Conservation (phyloP, 2,888 invertebrate species). For the Cryptus viduatorius region DNA sequence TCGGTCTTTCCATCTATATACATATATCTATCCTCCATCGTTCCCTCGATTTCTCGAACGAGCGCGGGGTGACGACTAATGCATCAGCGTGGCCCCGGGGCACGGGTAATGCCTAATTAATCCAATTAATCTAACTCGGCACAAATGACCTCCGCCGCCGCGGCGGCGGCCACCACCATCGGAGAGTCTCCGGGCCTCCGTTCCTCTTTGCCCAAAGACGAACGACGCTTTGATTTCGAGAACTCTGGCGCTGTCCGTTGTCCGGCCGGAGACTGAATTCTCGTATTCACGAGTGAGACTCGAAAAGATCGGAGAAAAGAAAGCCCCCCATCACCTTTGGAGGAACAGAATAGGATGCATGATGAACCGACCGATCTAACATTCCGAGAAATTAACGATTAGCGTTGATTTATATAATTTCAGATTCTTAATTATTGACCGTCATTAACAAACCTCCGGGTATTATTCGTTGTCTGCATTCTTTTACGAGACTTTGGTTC, state of each 20-base stretch:
- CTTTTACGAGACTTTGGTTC: constrained; percentile 71
- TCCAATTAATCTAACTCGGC: constrained; percentile 85
- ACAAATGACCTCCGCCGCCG: constrained; percentile 83
- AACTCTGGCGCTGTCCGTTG: constrained; percentile 48
- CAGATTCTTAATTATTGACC: constrained; percentile 85
- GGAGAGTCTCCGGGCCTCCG: constrained; percentile 54
- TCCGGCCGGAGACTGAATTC: constrained; percentile 52
- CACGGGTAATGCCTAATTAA: constrained; percentile 84
- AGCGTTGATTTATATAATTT: constrained; percentile 84
- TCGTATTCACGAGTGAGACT: constrained; percentile 24
- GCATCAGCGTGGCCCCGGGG: constrained; percentile 82
- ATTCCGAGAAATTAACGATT: constrained; percentile 85
- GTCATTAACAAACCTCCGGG: constrained; percentile 82
- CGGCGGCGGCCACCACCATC: constrained; percentile 59
- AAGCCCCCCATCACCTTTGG: constrained; percentile 57
- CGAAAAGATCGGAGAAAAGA: constrained; percentile 72
- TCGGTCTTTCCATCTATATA: constrained; percentile 25
- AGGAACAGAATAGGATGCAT: constrained; percentile 68
- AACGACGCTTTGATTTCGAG: constrained; percentile 61
- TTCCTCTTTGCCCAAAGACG: constrained; percentile 67
- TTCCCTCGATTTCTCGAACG: constrained; percentile 67
- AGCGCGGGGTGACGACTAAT: constrained; percentile 78
- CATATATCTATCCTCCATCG: constrained; percentile 24
- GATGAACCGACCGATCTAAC: constrained; percentile 84
- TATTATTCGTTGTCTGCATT: constrained; percentile 78